These are phyloP conservation scores for Nipponia nippon DNA, from an alignment of 2,113 vertebrate genomes.

Conservation along the genomic window DNA sequence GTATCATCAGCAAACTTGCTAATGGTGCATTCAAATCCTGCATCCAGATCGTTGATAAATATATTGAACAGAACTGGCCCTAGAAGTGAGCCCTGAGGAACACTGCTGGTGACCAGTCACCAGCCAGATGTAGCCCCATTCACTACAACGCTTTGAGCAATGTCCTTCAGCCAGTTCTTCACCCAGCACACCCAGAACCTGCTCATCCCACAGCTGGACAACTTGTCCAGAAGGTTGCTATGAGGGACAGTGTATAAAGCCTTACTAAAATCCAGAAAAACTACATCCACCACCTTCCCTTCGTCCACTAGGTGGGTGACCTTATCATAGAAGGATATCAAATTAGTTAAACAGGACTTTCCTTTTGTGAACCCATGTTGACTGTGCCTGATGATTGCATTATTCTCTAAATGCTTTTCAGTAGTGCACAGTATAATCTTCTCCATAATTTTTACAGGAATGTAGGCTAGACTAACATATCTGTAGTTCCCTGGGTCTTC, in stretches of 20 bases:
- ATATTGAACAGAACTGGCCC: not conserved
- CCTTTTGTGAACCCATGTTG: not conserved
- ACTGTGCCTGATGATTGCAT: no score
- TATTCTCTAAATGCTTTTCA: not conserved
- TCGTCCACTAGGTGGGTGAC: not conserved
- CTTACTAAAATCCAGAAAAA: not conserved
- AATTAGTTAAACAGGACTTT: not conserved
- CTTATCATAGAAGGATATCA: not conserved
- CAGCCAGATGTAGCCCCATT: not conserved
- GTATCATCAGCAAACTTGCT: not conserved
- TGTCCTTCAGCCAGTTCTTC: not conserved
- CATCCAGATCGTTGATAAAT: not conserved
- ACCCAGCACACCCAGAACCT: not conserved
- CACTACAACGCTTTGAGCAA: not conserved
- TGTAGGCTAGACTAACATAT: not conserved
- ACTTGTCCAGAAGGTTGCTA: not conserved
- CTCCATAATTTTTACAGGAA: not conserved
- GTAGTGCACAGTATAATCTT: not conserved
- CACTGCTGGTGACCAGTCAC: not conserved
- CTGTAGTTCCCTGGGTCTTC: not conserved
- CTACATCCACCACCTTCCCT: not conserved
- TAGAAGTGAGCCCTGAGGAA: not conserved
- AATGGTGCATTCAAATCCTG: not conserved
- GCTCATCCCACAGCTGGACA: not conserved
- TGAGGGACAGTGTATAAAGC: not conserved